Percentiles rank a stretch among this genome's conserved stretches.
Conservation (phyloP, 1,140 invertebrate species). For the Penaeus chinensis region DNA sequence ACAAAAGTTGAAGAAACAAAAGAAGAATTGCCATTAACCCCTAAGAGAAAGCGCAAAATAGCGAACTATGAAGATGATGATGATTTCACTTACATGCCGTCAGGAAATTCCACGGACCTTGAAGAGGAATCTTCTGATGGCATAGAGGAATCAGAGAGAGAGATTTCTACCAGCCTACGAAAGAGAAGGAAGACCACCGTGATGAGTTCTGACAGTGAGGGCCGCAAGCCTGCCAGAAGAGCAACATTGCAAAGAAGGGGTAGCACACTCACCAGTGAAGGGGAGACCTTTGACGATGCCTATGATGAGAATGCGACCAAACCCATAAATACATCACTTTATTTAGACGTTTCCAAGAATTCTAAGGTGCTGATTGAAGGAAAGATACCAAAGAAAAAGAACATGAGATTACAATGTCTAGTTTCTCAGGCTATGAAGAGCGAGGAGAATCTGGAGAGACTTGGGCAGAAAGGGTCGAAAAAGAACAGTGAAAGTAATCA, state of each 20-base stretch:
- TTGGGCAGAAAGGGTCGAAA: too few relatives aligned
- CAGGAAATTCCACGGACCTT: constrained; percentile 13
- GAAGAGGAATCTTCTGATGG: constrained; percentile 8
- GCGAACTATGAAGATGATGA: constrained; percentile 54
- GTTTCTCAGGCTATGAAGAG: not conserved
- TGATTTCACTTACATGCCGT: constrained; percentile 44
- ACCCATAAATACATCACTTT: too few relatives aligned
- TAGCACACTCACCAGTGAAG: too few relatives aligned
- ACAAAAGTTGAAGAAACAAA: constrained; percentile 14
- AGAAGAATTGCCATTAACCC: constrained; percentile 21
- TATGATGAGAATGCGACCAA: too few relatives aligned
- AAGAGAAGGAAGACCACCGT: not conserved
- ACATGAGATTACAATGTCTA: not conserved
- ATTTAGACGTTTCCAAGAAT: too few relatives aligned
- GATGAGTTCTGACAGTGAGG: not conserved
- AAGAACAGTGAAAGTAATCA: too few relatives aligned
- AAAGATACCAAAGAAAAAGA: constrained; percentile 28
- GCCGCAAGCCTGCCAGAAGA: not conserved
- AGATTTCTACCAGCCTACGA: not conserved
- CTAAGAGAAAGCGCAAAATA: constrained; percentile 46
- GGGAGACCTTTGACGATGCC: too few relatives aligned
- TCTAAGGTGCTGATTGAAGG: not conserved
- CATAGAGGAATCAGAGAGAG: not conserved
- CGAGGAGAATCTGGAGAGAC: not conserved
- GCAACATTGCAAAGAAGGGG: too few relatives aligned